Conservation (phyloP, 2,113 vertebrate genomes). For the Phrynosoma platyrhinos region DNA sequence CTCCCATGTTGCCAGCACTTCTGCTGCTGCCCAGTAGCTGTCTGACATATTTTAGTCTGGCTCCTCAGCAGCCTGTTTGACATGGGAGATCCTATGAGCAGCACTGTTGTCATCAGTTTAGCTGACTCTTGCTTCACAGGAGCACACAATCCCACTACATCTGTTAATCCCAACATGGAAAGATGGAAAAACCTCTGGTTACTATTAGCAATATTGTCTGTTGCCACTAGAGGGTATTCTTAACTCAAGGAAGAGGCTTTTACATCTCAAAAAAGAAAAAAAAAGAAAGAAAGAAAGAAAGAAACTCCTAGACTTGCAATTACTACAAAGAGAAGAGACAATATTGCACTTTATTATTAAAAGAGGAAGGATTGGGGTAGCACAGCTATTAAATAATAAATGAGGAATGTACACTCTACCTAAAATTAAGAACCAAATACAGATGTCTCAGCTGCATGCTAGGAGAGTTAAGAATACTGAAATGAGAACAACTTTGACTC, state of each 20-base stretch:
- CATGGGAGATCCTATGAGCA: no score
- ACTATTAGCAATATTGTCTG: conserved; percentile 44
- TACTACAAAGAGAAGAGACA: background rate
- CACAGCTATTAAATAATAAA: background rate
- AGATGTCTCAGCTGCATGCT: background rate
- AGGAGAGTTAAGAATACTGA: background rate
- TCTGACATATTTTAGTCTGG: no score
- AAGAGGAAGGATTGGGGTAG: background rate
- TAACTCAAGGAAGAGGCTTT: conserved; percentile 55
- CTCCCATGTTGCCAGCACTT: no score
- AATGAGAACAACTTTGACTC: background rate
- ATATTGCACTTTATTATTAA: background rate
- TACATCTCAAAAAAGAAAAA: no score
- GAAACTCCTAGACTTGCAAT: background rate
- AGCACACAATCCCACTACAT: no score
- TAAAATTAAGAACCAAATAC: background rate
- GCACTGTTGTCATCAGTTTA: no score
- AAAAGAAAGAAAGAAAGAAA: no score
- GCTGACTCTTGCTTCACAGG: no score
- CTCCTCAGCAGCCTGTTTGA: no score
- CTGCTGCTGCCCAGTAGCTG: no score
- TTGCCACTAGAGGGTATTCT: conserved; percentile 78
- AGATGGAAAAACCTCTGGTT: background rate
- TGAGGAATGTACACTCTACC: background rate
- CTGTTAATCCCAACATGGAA: no score